Percentiles rank a stretch among this genome's conserved stretches.
Conservation (phyloP, 2,888 invertebrate genomes). For the Melipona bicolor region DNA sequence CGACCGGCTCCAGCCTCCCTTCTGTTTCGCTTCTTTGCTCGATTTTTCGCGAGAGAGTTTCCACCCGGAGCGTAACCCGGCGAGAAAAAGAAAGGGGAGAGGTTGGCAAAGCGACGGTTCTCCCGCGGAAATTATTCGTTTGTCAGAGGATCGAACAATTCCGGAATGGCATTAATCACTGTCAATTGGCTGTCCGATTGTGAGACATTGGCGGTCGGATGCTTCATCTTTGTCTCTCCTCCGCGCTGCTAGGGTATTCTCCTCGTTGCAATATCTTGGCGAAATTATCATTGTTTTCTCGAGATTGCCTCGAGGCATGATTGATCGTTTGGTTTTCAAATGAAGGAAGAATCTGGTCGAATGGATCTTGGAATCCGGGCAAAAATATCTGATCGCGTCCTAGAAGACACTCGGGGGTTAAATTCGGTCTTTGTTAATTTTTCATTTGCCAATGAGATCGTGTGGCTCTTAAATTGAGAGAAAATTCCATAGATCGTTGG, state of each 20-base stretch:
- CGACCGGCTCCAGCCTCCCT: slow-evolving; percentile 37
- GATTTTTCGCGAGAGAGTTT: slow-evolving; percentile 29
- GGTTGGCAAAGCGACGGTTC: background rate
- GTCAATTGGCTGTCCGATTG: slow-evolving; percentile 68
- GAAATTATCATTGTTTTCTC: background rate
- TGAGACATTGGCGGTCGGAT: slow-evolving; percentile 58
- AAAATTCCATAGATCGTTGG: no score
- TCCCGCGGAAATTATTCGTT: slow-evolving; percentile 58
- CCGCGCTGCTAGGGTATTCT: background rate
- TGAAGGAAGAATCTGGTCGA: no score
- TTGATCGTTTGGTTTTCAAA: background rate
- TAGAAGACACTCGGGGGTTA: no score
- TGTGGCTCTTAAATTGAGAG: no score
- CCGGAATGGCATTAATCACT: slow-evolving; percentile 69
- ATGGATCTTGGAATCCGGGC: no score
- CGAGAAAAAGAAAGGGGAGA: background rate
- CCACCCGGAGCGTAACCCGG: background rate
- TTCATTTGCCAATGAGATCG: no score
- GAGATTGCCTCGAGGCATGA: background rate
- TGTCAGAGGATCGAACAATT: slow-evolving; percentile 63
- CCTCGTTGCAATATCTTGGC: background rate
- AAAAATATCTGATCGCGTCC: no score
- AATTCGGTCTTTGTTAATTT: no score
- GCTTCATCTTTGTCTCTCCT: slow-evolving; percentile 45
- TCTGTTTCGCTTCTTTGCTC: slow-evolving; percentile 39